phyloP scores from a whole-genome alignment of 1,140 invertebrate genomes.

The Palaemon carinicauda region DNA sequence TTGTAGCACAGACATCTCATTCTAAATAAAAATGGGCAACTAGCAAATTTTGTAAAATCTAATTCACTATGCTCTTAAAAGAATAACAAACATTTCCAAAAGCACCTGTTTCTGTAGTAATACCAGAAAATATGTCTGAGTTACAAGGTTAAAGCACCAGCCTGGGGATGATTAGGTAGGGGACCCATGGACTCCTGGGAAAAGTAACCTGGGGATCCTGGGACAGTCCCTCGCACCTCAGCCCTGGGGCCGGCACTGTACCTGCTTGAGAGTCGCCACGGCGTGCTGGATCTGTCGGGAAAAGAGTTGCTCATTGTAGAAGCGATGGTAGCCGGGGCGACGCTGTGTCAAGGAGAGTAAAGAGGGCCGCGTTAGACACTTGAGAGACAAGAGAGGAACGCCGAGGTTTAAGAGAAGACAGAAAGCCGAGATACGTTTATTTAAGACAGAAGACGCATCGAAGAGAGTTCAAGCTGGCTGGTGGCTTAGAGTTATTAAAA shows the following conservation, averaged over 20 bases:
- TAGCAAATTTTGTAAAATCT: too few species aligned
- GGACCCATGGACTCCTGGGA: not conserved
- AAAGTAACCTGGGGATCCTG: not conserved
- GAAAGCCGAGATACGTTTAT: too few species aligned
- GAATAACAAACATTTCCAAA: too few species aligned
- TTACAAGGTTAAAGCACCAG: not conserved
- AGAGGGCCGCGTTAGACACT: slow-evolving; percentile 51
- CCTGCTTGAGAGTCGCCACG: slow-evolving; percentile 56
- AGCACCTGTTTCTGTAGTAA: too few species aligned
- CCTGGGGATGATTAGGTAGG: not conserved
- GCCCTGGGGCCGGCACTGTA: slow-evolving; percentile 42
- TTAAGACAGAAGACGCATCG: not conserved
- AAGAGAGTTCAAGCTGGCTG: too few species aligned
- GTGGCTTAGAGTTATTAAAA: too few species aligned
- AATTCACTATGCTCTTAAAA: too few species aligned
- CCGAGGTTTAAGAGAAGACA: not conserved
- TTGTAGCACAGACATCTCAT: not conserved
- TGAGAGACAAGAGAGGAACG: not conserved
- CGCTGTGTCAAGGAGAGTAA: slow-evolving; percentile 37
- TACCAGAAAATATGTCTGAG: not conserved
- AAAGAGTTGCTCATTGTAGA: slow-evolving; percentile 58
- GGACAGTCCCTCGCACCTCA: not conserved
- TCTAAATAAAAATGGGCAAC: not conserved
- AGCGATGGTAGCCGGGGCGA: slow-evolving; percentile 43
- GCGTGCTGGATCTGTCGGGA: slow-evolving; percentile 56